Percentiles rank a stretch among this genome's conserved stretches.
These are phyloP conservation scores for Palythoa grandis DNA, from an alignment of 92 coral and sea anemone genomes.

Conservation along the genomic window DNA sequence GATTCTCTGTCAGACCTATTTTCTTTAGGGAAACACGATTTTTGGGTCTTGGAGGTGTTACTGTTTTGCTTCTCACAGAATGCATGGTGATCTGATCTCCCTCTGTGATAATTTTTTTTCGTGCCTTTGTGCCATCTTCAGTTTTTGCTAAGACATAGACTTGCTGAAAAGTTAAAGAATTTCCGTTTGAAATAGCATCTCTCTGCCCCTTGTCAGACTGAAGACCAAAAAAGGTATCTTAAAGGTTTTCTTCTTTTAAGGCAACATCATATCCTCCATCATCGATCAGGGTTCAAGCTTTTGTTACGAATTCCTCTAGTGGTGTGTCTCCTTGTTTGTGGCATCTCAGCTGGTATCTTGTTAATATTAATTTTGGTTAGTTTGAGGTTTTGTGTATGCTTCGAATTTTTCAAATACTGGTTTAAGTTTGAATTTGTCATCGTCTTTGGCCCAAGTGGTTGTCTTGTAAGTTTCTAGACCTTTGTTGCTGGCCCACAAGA, in stretches of 20 bases:
- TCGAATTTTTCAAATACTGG: too few relatives aligned
- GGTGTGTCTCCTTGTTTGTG: too few relatives aligned
- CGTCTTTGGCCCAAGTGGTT: too few relatives aligned
- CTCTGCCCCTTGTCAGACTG: slow-evolving; percentile 56
- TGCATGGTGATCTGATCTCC: slow-evolving; percentile 5
- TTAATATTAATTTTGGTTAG: too few relatives aligned
- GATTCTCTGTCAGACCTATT: neutral
- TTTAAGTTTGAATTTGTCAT: too few relatives aligned
- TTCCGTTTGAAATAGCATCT: slow-evolving; percentile 59
- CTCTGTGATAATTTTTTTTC: slow-evolving; percentile 52
- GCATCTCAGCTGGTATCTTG: too few relatives aligned
- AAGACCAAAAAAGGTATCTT: slow-evolving; percentile 59
- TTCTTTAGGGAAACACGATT: neutral
- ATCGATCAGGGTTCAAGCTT: slow-evolving; percentile 51
- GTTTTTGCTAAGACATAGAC: slow-evolving; percentile 67
- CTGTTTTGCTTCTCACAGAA: slow-evolving; percentile 47
- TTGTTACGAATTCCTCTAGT: slow-evolving; percentile 45
- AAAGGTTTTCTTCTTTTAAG: slow-evolving; percentile 53
- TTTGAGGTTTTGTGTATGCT: too few relatives aligned
- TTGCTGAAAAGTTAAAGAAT: slow-evolving; percentile 54
- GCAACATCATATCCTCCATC: slow-evolving; percentile 56
- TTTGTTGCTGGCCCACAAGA: neutral
- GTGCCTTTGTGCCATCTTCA: slow-evolving; percentile 58
- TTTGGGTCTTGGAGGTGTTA: neutral
- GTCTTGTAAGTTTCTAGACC: neutral